Evolutionary conservation across 2,888 invertebrate genomes (phyloP).

Genomic region (Diplolepis rosae): DNA sequence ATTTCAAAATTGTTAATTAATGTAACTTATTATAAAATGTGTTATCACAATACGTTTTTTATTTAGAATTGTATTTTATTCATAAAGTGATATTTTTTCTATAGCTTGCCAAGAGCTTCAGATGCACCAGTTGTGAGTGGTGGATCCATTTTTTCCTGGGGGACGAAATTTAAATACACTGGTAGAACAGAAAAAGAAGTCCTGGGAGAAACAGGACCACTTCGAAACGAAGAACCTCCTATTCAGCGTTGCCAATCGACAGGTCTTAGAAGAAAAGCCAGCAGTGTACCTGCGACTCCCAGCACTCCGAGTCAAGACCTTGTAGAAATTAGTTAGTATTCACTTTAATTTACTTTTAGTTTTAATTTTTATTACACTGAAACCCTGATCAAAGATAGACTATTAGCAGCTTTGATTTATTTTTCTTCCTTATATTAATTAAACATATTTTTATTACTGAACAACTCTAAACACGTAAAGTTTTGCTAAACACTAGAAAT

Average conservation of each 20-base stretch:
- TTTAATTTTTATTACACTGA: neutral
- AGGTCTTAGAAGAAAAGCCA: conserved; percentile 83
- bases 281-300: conserved; percentile 90
- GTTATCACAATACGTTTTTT: neutral
- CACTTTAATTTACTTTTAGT: neutral
- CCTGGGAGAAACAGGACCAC: conserved; percentile 83
- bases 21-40: neutral
- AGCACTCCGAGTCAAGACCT: conserved; percentile 85
- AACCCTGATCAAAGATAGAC: no score
- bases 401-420: no score
- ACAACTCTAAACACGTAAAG: no score
- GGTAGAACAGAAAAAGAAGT: conserved; percentile 95
- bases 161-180: conserved; percentile 94
- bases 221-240: conserved; percentile 76
- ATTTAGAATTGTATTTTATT: neutral
- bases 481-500: no score
- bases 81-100: conserved; percentile 34
- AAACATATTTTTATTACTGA: no score
- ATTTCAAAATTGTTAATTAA: neutral
- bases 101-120: conserved; percentile 88
- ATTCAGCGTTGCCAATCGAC: conserved; percentile 79
- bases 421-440: no score
- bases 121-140: conserved; percentile 92
- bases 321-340: conserved; percentile 76
- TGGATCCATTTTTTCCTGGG: conserved; percentile 94